These are phyloP conservation scores for Oscheius sp. DNA, from an alignment of 2,888 invertebrate species.

Conservation along the genomic window DNA sequence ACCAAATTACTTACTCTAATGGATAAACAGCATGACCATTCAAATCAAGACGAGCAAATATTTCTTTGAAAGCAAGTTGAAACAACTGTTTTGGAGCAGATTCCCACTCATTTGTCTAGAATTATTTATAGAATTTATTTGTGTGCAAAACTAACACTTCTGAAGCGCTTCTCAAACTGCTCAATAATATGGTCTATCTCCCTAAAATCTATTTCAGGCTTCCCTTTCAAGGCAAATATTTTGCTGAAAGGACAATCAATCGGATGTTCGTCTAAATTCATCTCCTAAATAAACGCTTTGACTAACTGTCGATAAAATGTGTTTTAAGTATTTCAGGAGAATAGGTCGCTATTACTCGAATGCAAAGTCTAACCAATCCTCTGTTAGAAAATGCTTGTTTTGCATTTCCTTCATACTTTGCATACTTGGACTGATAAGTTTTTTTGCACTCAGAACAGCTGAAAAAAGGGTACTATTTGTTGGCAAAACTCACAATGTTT, in stretches of 20 bases:
- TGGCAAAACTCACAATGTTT: neutral
- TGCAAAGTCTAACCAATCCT: conserved; percentile 42
- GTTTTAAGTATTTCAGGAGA: neutral
- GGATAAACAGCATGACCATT: conserved; percentile 25
- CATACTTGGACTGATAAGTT: neutral
- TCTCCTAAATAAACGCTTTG: neutral
- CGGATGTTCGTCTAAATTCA: neutral
- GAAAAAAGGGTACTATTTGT: neutral
- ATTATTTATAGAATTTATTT: neutral
- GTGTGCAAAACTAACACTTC: neutral
- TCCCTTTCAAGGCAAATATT: neutral
- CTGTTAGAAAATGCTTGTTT: conserved; percentile 30
- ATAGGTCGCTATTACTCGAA: conserved; percentile 31
- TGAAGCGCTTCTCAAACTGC: neutral
- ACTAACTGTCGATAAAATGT: neutral
- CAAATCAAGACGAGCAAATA: conserved; percentile 7
- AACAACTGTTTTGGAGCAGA: neutral
- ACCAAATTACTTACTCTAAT: neutral
- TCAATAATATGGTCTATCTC: neutral
- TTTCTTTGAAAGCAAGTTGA: neutral
- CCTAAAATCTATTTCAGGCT: neutral
- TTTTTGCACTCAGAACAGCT: neutral
- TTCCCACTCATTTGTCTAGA: conserved; percentile 14
- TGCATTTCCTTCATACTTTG: conserved; percentile 16
- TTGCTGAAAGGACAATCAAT: neutral